These are phyloP conservation scores for Upupa epops DNA, from an alignment of 2,113 vertebrate species.

Conservation along the genomic window DNA sequence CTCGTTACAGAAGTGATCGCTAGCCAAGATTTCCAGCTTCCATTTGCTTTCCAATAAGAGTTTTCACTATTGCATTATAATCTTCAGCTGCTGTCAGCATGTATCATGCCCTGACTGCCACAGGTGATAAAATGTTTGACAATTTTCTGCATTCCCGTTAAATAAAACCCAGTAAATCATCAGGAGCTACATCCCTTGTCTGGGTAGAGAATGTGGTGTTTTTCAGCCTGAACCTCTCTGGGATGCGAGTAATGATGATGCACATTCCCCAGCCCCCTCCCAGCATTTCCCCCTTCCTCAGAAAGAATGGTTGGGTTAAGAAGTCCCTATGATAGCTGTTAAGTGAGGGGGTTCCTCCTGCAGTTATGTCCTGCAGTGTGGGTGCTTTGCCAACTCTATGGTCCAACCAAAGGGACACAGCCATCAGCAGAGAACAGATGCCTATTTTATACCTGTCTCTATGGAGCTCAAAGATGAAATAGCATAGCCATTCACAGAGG, in stretches of 20 bases:
- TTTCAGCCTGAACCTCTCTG: not conserved
- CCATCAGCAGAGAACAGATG: too few species aligned
- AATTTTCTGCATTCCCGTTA: not conserved
- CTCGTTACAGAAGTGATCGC: conserved; percentile 55
- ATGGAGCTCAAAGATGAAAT: too few species aligned
- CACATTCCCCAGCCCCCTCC: not conserved
- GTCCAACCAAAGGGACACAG: too few species aligned
- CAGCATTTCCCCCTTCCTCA: not conserved
- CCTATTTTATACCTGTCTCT: too few species aligned
- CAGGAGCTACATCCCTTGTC: not conserved
- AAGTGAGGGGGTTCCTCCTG: not conserved
- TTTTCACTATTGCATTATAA: conserved; percentile 16
- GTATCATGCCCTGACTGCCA: conserved; percentile 8
- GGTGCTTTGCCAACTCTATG: not conserved
- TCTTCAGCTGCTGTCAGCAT: conserved; percentile 50
- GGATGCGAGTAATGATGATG: not conserved
- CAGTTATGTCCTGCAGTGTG: not conserved
- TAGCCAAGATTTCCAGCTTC: conserved; percentile 61
- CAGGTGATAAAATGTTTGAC: conserved; percentile 40
- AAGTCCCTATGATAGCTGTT: not conserved
- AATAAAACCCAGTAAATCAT: conserved; percentile 54
- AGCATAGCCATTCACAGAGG: too few species aligned
- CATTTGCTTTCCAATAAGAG: conserved; percentile 31
- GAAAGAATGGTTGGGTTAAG: not conserved
- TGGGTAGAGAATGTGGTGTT: not conserved